phyloP scores from a whole-genome alignment of 2,797 vertebrate genomes.

The Callimico goeldii region DNA sequence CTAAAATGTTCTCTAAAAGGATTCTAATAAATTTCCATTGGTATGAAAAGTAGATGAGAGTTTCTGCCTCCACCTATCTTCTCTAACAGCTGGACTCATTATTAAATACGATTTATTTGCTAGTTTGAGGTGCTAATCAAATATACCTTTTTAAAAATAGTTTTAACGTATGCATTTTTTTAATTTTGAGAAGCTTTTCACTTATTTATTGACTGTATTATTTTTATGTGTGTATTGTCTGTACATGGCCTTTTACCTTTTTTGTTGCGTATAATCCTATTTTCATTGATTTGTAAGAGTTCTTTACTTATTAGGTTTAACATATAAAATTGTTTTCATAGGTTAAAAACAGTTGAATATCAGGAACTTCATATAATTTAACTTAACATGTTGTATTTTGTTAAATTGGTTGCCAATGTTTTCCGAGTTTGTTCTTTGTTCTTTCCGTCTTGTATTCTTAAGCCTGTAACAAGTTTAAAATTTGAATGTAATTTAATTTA shows the following conservation, averaged over 20 bases:
- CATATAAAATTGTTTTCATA: not conserved
- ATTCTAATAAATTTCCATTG: not conserved
- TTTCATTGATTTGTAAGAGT: slow-evolving; percentile 49
- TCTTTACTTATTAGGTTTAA: slow-evolving; percentile 28
- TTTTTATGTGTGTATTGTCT: not conserved
- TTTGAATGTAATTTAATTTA: slow-evolving; percentile 36
- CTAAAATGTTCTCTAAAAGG: not conserved
- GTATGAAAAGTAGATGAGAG: not conserved
- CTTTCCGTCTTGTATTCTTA: slow-evolving; percentile 2
- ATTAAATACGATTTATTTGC: not conserved
- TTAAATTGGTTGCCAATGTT: not conserved
- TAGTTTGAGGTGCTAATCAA: not conserved
- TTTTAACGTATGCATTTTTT: not conserved
- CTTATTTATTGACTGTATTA: not conserved
- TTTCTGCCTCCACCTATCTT: not conserved
- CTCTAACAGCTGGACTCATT: not conserved
- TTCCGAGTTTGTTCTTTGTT: slow-evolving; percentile 29
- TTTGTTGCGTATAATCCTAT: not conserved
- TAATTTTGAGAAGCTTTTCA: not conserved
- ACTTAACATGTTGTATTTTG: not conserved
- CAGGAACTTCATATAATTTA: not conserved
- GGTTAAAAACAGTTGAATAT: not conserved
- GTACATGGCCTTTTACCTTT: not conserved
- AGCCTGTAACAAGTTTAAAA: not conserved
- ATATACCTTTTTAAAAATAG: not conserved